A percentile compares a stretch with the other conserved stretches of the same genome.
Evolutionary conservation across 2,888 invertebrate species (phyloP).

Genomic region (Antitype chi): DNA sequence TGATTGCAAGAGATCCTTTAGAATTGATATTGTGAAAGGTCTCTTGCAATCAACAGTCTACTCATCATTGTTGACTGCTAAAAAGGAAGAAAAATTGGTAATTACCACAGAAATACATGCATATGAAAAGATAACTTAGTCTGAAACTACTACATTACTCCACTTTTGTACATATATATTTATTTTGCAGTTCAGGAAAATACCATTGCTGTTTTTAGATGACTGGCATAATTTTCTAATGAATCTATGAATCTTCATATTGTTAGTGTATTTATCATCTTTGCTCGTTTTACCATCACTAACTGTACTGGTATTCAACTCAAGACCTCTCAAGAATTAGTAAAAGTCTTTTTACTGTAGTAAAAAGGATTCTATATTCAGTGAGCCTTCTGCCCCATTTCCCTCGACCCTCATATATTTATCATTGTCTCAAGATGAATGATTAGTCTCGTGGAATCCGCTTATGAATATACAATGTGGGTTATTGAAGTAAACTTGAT

Average conservation of each 20-base stretch:
- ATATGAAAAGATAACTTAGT: not conserved
- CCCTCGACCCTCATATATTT: slow-evolving; percentile 45
- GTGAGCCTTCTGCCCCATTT: slow-evolving; percentile 47
- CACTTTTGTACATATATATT: not conserved
- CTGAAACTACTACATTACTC: not conserved
- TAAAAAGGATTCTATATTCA: not conserved
- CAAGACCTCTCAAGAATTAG: not conserved
- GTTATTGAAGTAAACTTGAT: slow-evolving; percentile 72
- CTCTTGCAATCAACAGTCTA: not conserved
- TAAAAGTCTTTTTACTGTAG: not conserved
- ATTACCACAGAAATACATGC: not conserved
- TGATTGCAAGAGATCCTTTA: too few relatives aligned
- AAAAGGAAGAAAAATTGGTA: not conserved
- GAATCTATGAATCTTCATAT: too few relatives aligned
- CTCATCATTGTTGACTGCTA: not conserved
- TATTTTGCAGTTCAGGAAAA: not conserved
- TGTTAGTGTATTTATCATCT: not conserved
- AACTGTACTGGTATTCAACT: not conserved
- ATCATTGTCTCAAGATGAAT: slow-evolving; percentile 80
- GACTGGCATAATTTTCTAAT: not conserved
- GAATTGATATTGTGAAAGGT: too few relatives aligned
- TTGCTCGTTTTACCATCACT: not conserved
- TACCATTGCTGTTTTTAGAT: not conserved
- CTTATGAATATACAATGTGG: slow-evolving; percentile 71
- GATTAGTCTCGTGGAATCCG: slow-evolving; percentile 77